Base-by-base conservation (phyloP, 2,888 invertebrate genomes). In the Xanthorhoe designata region DNA sequence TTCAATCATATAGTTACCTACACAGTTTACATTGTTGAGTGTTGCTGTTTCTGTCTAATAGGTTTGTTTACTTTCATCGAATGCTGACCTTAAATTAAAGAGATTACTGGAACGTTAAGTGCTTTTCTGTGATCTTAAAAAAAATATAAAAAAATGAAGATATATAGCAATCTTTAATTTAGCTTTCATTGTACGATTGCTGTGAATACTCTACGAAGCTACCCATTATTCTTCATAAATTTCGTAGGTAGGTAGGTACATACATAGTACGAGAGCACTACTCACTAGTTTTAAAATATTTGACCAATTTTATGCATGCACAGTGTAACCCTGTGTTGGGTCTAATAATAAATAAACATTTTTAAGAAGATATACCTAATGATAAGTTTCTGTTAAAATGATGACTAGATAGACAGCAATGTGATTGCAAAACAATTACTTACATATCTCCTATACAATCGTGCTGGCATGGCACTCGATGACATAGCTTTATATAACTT, bases 1-100 rank as follows among this genome's bases (percentile, higher is more conserved):
- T 61, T 49, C 59, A 65, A 58, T 32, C 29, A 51, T 56, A 57
- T 47, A 58, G 42, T 55, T 64, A 63, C 7, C 0, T 32, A 32
- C 32, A 32, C 67, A 66, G 66, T 71, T 66, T 68, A 68, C 69
- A 65, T 68, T 69, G 64, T 66, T 59, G 61, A 68, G 69, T 68
- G 69, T 67, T 70, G 60, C 51, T 61, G 19, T 18, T 18, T 51
- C 49, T 56, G 53, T 51, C 66, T 65, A 61, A 70, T 69, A 53
- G 47, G 64, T 69, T 66, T 73, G 65, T 71, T 69, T 68, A 68
- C 53, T 59, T 57, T 66, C 50, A 67, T 63, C 53, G 56, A 53
- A 64, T 51, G 62, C 47, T 51, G 17, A 17, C 53, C 47, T 51
- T 56, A 51, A 66, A 68, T 64, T 32, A 62, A 62, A 47, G 19